Evolutionary conservation across 2,113 vertebrate genomes (phyloP).

Genomic region (Sitta europaea): DNA sequence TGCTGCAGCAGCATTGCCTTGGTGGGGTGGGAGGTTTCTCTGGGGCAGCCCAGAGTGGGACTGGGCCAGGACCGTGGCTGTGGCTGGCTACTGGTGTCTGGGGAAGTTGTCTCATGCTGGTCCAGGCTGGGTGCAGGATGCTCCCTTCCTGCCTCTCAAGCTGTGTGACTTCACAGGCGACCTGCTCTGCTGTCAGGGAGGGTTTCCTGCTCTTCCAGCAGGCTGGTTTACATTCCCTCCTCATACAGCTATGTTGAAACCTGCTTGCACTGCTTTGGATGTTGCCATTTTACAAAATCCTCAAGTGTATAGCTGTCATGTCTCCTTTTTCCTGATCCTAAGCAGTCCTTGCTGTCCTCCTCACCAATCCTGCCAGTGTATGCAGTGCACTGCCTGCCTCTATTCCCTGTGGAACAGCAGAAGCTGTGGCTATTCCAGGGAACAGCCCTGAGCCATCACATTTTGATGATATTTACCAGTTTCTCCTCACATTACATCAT

Average conservation of each 20-base stretch:
- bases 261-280: neutral
- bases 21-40: rapidly evolving
- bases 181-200: neutral
- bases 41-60: neutral
- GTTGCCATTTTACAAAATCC: neutral
- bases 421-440: neutral
- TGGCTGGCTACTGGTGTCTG: rapidly evolving
- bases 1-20: neutral
- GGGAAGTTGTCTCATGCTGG: rapidly evolving
- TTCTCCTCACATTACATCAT: neutral
- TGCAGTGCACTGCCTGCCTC: neutral
- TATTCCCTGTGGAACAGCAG: neutral
- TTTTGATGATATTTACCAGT: neutral
- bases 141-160: neutral
- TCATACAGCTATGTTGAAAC: neutral
- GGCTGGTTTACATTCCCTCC: neutral
- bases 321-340: neutral
- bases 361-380: neutral
- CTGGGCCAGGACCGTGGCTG: rapidly evolving
- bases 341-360: neutral
- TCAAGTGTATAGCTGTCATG: neutral
- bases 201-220: neutral
- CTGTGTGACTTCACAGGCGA: neutral
- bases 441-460: neutral
- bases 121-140: neutral